These are phyloP conservation scores for Aplysina aerophoba DNA, from an alignment of 37 sponge, comb jelly and placozoan genomes.

Conservation along the genomic window DNA sequence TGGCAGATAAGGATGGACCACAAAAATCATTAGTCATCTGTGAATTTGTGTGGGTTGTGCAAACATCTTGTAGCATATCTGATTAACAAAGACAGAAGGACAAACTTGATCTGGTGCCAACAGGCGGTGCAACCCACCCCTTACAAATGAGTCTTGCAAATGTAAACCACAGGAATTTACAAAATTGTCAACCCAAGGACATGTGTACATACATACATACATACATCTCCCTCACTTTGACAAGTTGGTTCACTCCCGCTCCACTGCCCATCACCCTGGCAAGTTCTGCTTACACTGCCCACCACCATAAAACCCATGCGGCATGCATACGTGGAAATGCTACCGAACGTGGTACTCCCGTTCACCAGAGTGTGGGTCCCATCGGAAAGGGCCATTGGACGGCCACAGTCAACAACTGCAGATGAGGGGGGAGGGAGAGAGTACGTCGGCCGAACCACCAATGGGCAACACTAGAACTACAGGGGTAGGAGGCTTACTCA, in stretches of 20 bases:
- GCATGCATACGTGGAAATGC: background rate
- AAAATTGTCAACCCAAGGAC: too few relatives aligned
- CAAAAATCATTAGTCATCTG: too few relatives aligned
- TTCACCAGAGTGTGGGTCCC: constrained; percentile 32
- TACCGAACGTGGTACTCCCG: background rate
- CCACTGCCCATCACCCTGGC: constrained; percentile 15
- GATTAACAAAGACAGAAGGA: too few relatives aligned
- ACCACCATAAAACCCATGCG: background rate
- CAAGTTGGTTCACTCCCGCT: background rate
- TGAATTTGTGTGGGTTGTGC: too few relatives aligned
- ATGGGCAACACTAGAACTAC: too few relatives aligned
- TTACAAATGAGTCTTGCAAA: too few relatives aligned
- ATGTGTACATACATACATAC: background rate
- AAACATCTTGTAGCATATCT: too few relatives aligned
- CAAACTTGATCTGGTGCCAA: too few relatives aligned
- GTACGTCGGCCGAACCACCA: too few relatives aligned
- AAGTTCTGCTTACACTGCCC: background rate
- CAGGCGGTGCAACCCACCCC: too few relatives aligned
- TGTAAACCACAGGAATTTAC: too few relatives aligned
- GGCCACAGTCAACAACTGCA: background rate
- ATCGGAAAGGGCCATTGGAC: constrained; percentile 29
- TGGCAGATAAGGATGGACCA: too few relatives aligned
- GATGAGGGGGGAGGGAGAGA: background rate
- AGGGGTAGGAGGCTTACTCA: background rate
- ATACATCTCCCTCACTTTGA: background rate